Percentiles rank a stretch among this genome's conserved stretches.
Evolutionary conservation across 2,797 vertebrate species (phyloP).

Genomic region (Chaenodraco wilsoni): DNA sequence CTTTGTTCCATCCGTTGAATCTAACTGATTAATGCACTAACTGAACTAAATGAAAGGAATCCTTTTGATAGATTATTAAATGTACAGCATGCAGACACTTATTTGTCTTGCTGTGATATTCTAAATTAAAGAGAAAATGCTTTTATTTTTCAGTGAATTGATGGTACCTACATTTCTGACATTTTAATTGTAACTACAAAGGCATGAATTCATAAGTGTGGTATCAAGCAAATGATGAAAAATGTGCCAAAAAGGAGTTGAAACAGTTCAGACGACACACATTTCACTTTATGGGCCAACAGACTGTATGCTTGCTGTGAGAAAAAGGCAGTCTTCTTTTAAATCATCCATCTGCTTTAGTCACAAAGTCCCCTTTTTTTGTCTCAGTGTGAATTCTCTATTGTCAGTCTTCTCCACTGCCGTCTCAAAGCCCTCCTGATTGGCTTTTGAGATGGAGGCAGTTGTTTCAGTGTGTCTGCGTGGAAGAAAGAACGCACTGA

Average conservation of each 20-base stretch:
- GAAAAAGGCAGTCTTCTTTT: slow-evolving; percentile 16
- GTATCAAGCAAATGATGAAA: slow-evolving; percentile 3
- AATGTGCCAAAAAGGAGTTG: not conserved
- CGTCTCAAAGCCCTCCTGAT: slow-evolving; percentile 48
- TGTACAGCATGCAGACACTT: slow-evolving; percentile 6
- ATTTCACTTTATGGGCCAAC: not conserved
- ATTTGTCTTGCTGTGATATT: slow-evolving; percentile 7
- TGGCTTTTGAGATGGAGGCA: slow-evolving; percentile 59
- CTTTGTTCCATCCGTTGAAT: slow-evolving; percentile 34
- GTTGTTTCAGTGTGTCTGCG: slow-evolving; percentile 62
- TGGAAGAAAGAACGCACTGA: slow-evolving; percentile 70
- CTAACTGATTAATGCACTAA: not conserved
- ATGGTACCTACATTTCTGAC: slow-evolving; percentile 18
- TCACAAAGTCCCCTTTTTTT: slow-evolving; percentile 10
- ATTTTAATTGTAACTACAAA: slow-evolving; percentile 28
- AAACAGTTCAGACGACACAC: slow-evolving; percentile 10
- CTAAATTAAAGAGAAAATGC: not conserved
- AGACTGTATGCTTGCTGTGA: slow-evolving; percentile 7
- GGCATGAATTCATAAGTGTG: not conserved
- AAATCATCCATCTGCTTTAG: slow-evolving; percentile 33
- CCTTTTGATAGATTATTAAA: slow-evolving; percentile 3
- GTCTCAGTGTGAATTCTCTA: slow-evolving; percentile 38
- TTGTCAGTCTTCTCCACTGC: slow-evolving; percentile 39
- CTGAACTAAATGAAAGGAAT: not conserved
- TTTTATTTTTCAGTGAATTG: slow-evolving; percentile 2